Evolutionary conservation across 1,140 invertebrate species (phyloP).

Genomic region (Zaprionus ornatus): DNA sequence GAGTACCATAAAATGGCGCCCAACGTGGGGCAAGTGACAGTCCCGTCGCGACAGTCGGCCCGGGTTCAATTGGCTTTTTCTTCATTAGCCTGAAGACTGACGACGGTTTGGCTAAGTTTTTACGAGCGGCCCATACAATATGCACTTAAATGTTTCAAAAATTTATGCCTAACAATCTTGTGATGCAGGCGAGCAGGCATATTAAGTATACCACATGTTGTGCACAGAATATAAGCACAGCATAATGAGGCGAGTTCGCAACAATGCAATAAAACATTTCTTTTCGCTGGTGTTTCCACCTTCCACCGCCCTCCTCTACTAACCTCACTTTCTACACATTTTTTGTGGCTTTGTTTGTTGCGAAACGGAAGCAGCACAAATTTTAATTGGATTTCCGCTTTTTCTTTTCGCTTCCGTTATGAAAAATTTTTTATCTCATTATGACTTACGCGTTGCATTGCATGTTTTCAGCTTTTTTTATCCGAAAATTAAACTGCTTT

Average conservation of each 20-base stretch:
- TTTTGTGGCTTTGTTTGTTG: conserved; percentile 26
- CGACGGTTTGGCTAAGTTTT: conserved; percentile 40
- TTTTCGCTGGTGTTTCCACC: not conserved
- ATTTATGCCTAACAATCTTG: conserved; percentile 39
- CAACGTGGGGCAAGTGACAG: conserved; percentile 52
- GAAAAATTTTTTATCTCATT: conserved; percentile 36
- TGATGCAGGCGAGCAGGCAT: conserved; percentile 25
- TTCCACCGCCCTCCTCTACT: not conserved
- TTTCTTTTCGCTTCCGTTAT: conserved; percentile 28
- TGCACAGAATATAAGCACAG: conserved; percentile 11
- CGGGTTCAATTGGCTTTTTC: conserved; percentile 36
- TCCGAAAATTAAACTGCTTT: conserved; percentile 4
- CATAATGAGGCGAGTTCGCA: not conserved
- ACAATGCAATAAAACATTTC: conserved; percentile 38
- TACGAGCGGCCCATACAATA: conserved; percentile 40
- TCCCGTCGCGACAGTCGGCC: not conserved
- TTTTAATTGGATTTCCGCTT: conserved; percentile 75
- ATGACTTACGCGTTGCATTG: conserved; percentile 39
- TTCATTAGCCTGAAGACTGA: conserved; percentile 29
- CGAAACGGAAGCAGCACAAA: conserved; percentile 54
- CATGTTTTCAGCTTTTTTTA: conserved; percentile 18
- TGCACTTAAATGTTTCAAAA: conserved; percentile 63
- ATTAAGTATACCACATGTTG: conserved; percentile 75
- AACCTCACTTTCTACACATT: not conserved
- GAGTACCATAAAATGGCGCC: conserved; percentile 61